Evolutionary conservation across 2,888 invertebrate species (phyloP), one percentile per base, ranked within the genome.

Genomic region (Fragum fragum): DNA sequence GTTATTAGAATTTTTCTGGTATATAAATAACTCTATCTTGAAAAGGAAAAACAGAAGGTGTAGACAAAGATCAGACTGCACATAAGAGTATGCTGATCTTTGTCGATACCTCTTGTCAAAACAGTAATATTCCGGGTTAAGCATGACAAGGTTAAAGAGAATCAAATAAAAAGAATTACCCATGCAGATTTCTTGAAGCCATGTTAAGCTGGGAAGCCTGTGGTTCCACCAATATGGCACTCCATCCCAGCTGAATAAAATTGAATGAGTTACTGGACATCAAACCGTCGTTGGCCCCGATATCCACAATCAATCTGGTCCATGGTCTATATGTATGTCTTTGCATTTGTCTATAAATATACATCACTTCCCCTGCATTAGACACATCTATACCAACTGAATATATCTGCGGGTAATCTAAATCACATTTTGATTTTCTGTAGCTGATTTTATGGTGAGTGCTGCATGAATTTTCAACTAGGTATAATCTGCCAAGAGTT

Each of bases 251-350:
- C 71, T 91, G 90, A 7, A 92, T 90, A 55, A 92, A 90, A 68
- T 92, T 92, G 74, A 87, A 91, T 0, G 92, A 92, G 69, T 92
- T 92, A 76, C 91, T 92, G 6, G 90, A 91, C 53, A 91, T 29
- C 1, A 92, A 73, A 11, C 92, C 92, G 85, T 92, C 92, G 79
- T 91, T 92, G 7, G 92, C 91, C 26, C 92, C 92, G 28, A 92
- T 90, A 78, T 92, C 92, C 7, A 92, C 83, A 18, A 92, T 85
- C 28, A 92, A 75, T 32, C 78, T 76, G 2, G 76, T 59, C 73
- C 86, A 89, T 1, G 78, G 76, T 23, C 47, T 32, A 2, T 68
- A 26, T 16, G n/a, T 36, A 26, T 39, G 18, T 11, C 23, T 42
- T 52, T 85, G 74, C n/a, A 92, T 89, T 26, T 90, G 72, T 28